A percentile compares a stretch with the other conserved stretches of the same genome.
Evolutionary conservation across 2,888 invertebrate species (phyloP).

Genomic region (Agonopterix subpropinquella): DNA sequence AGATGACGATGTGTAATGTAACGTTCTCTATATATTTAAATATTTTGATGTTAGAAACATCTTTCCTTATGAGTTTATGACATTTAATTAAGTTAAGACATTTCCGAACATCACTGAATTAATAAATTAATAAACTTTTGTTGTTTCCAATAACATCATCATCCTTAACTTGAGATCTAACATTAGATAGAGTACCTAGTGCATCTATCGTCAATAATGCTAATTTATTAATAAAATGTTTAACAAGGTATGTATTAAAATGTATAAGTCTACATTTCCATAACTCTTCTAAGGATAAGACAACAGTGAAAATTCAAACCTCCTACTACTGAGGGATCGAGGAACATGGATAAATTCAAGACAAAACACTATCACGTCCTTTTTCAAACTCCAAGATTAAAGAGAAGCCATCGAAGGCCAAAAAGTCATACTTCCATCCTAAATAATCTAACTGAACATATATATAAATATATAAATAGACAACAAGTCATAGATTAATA

Average conservation of each 20-base stretch:
- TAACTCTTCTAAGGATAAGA: conserved; percentile 44
- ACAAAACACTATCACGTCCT: conserved; percentile 6
- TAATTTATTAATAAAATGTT: conserved; percentile 48
- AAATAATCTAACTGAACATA: conserved; percentile 46
- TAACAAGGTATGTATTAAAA: conserved; percentile 45
- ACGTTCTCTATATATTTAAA: background rate
- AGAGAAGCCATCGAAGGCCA: conserved; percentile 48
- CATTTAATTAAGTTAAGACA: too few relatives aligned
- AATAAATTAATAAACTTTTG: too few relatives aligned
- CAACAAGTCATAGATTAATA: conserved; percentile 43
- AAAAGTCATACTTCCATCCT: conserved; percentile 54
- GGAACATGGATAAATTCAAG: conserved; percentile 23
- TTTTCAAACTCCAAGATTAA: background rate
- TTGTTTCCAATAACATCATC: conserved; percentile 2
- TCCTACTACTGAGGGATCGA: conserved; percentile 23
- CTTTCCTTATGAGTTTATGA: too few relatives aligned
- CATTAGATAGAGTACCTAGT: conserved; percentile 35
- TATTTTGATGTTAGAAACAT: too few relatives aligned
- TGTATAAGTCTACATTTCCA: conserved; percentile 38
- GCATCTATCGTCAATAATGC: conserved; percentile 51
- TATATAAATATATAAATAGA: conserved; percentile 39
- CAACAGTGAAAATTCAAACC: conserved; percentile 34
- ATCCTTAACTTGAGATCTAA: conserved; percentile 15
- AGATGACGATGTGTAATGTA: background rate
- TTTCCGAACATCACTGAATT: too few relatives aligned